These are phyloP conservation scores for Channa argus DNA, from an alignment of 2,113 vertebrate species.

Conservation along the genomic window DNA sequence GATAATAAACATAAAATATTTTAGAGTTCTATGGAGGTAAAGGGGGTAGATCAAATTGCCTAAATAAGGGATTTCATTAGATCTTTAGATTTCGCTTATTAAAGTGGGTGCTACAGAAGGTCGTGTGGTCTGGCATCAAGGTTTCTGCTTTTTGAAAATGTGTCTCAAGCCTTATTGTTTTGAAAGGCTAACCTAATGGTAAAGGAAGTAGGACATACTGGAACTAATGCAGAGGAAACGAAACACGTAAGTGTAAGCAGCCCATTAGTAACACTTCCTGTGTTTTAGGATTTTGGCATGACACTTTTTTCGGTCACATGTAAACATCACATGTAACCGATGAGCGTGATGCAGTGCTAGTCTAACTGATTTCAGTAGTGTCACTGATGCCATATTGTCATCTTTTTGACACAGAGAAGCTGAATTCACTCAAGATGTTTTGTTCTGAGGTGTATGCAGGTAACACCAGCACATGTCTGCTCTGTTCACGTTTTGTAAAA, in stretches of 20 bases:
- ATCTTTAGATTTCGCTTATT: background rate
- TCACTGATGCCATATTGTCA: background rate
- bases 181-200: background rate
- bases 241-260: conserved; percentile 41
- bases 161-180: background rate
- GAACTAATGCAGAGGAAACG: conserved; percentile 51
- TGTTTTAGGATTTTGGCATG: conserved; percentile 43
- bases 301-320: background rate
- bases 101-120: background rate
- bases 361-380: conserved; percentile 5
- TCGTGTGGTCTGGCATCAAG: background rate
- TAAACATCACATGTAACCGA: background rate
- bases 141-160: conserved; percentile 28
- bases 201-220: conserved; percentile 51
- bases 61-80: background rate
- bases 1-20: background rate
- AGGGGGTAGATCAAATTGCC: background rate
- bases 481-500: background rate
- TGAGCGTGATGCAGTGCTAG: background rate
- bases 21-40: background rate
- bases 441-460: conserved; percentile 78
- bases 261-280: conserved; percentile 58
- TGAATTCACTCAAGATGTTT: conserved; percentile 67
- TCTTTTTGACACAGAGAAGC: background rate
- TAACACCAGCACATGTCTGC: conserved; percentile 41